These are phyloP conservation scores for Lycophotia porphyrea DNA, from an alignment of 2,888 invertebrate genomes.

Conservation along the genomic window DNA sequence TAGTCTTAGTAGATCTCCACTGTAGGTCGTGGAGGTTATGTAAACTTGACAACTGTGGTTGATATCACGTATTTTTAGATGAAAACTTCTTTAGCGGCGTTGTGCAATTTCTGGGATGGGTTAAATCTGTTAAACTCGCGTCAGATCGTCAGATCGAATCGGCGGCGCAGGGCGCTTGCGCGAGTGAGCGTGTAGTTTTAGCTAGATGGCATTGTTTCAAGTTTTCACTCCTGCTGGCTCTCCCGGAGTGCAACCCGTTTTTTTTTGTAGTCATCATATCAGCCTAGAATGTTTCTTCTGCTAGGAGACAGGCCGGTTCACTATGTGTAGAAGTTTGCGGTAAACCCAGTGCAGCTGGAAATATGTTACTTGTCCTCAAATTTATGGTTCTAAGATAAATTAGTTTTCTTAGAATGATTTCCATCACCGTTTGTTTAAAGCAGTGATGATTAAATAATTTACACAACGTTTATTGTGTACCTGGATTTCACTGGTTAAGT, in stretches of 20 bases:
- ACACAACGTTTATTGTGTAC: not conserved
- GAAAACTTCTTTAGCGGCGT: too few species aligned
- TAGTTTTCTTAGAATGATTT: not conserved
- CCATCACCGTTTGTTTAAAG: not conserved
- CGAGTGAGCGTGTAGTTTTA: too few species aligned
- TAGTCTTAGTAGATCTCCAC: not conserved
- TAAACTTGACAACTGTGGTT: not conserved
- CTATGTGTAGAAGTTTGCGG: not conserved
- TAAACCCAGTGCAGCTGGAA: not conserved
- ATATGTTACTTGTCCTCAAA: not conserved
- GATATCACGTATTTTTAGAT: not conserved
- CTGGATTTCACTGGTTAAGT: not conserved
- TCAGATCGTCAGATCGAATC: too few species aligned
- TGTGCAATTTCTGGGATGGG: too few species aligned
- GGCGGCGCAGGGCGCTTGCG: too few species aligned
- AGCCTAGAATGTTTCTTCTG: not conserved
- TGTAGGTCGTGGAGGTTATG: not conserved
- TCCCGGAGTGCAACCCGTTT: too few species aligned
- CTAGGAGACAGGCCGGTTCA: not conserved
- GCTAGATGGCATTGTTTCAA: too few species aligned
- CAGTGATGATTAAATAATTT: not conserved
- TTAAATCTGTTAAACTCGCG: too few species aligned
- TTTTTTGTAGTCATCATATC: too few species aligned
- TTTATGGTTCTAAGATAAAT: not conserved
- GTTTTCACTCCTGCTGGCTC: too few species aligned